phyloP scores from a whole-genome alignment of 2,797 vertebrate genomes.

The Brachymystax lenok region DNA sequence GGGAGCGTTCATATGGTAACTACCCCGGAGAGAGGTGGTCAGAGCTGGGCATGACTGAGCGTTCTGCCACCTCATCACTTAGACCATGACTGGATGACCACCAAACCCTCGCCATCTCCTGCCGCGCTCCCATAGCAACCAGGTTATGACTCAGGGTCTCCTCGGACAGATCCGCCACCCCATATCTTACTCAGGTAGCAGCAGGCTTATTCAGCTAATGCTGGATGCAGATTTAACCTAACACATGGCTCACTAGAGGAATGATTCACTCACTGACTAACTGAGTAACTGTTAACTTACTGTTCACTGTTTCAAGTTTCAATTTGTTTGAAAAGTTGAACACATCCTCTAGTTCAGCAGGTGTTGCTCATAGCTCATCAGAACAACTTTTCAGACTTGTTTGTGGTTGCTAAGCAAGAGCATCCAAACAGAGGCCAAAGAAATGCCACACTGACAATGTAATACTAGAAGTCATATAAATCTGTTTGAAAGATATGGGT shows the following conservation, averaged over 20 bases:
- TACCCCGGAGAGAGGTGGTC: constrained; percentile 4
- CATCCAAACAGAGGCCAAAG: not conserved
- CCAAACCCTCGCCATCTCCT: constrained; percentile 18
- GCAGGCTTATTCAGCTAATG: constrained; percentile 48
- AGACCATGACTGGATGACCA: constrained; percentile 45
- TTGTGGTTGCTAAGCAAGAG: not conserved
- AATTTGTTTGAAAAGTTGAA: not conserved
- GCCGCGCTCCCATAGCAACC: constrained; percentile 32
- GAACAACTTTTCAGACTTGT: not conserved
- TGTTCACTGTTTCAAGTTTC: not conserved
- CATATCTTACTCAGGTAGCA: constrained; percentile 53
- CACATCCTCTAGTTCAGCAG: not conserved
- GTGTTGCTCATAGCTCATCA: too few species aligned
- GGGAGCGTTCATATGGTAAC: constrained; percentile 52
- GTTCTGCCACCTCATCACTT: constrained; percentile 72
- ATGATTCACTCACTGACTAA: constrained; percentile 13
- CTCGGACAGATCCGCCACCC: constrained; percentile 47
- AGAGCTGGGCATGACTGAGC: constrained; percentile 33
- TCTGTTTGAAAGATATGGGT: not conserved
- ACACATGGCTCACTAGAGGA: constrained; percentile 44
- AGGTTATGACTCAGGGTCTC: constrained; percentile 37
- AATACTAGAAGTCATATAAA: not conserved
- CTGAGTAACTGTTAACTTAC: constrained; percentile 1
- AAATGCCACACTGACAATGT: not conserved
- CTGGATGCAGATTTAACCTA: constrained; percentile 1